Base-by-base conservation (phyloP, 2,113 vertebrate genomes). In the Heterocephalus glaber region DNA sequence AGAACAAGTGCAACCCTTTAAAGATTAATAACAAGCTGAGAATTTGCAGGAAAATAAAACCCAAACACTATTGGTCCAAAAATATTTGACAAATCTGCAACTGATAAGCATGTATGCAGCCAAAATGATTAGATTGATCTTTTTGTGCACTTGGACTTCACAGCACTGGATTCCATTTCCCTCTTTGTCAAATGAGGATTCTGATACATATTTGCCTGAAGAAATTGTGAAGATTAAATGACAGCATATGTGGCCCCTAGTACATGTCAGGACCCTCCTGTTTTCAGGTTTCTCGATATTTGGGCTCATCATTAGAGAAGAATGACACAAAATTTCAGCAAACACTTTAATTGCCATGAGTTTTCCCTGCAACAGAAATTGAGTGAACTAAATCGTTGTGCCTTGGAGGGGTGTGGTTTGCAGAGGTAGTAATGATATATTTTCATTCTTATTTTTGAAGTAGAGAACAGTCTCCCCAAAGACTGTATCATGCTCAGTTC, bases 401-500 rank as follows among this genome's bases (percentile, higher is more conserved):
- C 7, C 9, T 4, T 80, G 24, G 33, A 2, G 26, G 28, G 16
- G 24, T 22, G 6, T 12, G 2, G 8, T 86, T 82, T 65, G 20
- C 35, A 65, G 28, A 49, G n/a, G 12, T 35, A 12, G 19, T 33
- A 22, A 41, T 63, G 26, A 72, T 82, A 41, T 12, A n/a, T 87
- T 81, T 89, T 65, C 54, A 84, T 76, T 90, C 65, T 93, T 2
- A 28, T 60, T 96, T 88, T 95, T 66, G 9, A 47, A 93, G 30
- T 33, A 93, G 61, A 93, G 8, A 10, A 20, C 4, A 61, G 44
- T 38, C 7, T 58, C 41, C 5, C 12, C 44, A 90, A 89, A 60
- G 13, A n/a, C 47, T 72, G 47, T 79, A 7, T 81, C 79, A 95
- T 56, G 35, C 10, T 79, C 38, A 26, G 16, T 61, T 65, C 28